Base-by-base conservation (phyloP, 2,888 invertebrate species). In the Melinopterus prodromus region DNA sequence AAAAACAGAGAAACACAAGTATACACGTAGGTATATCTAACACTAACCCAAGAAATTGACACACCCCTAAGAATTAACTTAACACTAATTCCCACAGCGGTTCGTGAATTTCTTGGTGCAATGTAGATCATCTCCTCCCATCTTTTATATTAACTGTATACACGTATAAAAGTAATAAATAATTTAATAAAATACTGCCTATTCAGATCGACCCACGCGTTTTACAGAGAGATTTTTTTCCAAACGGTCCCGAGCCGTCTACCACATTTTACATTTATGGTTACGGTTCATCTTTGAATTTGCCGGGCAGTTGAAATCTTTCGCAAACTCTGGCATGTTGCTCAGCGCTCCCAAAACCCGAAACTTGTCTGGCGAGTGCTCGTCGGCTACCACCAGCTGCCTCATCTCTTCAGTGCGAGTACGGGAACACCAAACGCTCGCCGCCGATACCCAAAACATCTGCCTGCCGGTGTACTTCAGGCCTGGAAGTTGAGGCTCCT, bases 251-350 rank as follows among this genome's bases (percentile, higher is more conserved):
- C 12, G 53, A 9, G 35, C 26, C 15, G 37, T 79, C 86, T 91
- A 94, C 93, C 93, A 93, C 79, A 94, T 91, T 78, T 90, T 88
- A 86, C 93, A 94, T 87, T 93, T 93, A 37, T 91, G 87, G 36
- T 85, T 85, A 2, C 93, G 93, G 86, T 93, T 93, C 93, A 93
- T 93, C 37, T 89, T 90, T 0, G 92, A 89, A 6, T 91, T 92
- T 0, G 87, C 35, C 0, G 92, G 90, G 84, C 94, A 94, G 80
- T 90, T 89, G 87, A 93, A 94, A 87, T 93, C 93, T 81, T 89
- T 87, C 6, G 93, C 88, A 84, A 94, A 94, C 83, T 92, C 91
- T 37, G 90, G 89, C 89, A 91, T 91, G 85, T 94, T 94, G 78
- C 87, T 86, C 74, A 94, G 87, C 0, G 93, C 92, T 2, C 92